These are phyloP conservation scores for Drosophila nannoptera DNA, from an alignment of 1,140 invertebrate species.

Conservation along the genomic window DNA sequence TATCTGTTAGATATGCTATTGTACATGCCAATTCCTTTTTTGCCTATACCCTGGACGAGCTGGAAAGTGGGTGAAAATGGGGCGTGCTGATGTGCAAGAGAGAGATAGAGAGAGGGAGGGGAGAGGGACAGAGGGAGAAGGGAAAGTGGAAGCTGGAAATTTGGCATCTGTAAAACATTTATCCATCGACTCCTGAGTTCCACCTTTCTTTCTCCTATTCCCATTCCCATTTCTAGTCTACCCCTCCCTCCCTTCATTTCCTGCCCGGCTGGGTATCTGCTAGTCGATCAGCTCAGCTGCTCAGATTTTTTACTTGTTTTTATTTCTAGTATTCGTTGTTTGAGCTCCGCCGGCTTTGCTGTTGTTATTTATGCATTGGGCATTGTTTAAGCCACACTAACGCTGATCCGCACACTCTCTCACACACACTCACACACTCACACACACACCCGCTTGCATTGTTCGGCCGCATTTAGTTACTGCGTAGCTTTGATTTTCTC, in stretches of 20 bases:
- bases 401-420: slow-evolving; percentile 32
- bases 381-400: slow-evolving; percentile 64
- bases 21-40: slow-evolving; percentile 18
- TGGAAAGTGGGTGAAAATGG: background rate
- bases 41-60: background rate
- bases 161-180: no score
- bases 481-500: slow-evolving; percentile 58
- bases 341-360: slow-evolving; percentile 33
- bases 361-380: slow-evolving; percentile 73
- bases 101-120: no score
- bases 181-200: no score
- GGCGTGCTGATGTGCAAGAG: background rate
- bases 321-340: slow-evolving; percentile 25
- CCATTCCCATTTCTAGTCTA: no score
- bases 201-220: no score
- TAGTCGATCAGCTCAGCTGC: background rate
- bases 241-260: no score
- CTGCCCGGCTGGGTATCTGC: background rate
- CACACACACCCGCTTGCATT: slow-evolving; percentile 33
- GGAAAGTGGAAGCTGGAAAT: no score
- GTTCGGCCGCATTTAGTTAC: slow-evolving; percentile 51
- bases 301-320: slow-evolving; percentile 12
- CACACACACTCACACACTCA: slow-evolving; percentile 22
- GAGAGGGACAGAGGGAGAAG: no score
- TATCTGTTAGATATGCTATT: slow-evolving; percentile 68